A percentile compares a stretch with the other conserved stretches of the same genome.
phyloP scores from a whole-genome alignment of 2,888 invertebrate genomes.

The Dolichopus griseipennis region DNA sequence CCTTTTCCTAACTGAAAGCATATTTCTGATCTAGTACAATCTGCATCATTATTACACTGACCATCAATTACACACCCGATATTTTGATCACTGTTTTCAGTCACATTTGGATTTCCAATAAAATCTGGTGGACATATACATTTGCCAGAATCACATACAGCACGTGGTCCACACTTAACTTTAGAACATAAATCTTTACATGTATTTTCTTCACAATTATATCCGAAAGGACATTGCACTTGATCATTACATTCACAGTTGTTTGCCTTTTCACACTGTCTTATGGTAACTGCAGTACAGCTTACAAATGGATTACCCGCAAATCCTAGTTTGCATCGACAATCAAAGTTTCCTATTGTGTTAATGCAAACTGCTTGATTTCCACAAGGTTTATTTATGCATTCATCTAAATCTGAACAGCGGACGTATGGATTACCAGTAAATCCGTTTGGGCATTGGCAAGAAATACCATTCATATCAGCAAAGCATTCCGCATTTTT shows the following conservation, averaged over 20 bases:
- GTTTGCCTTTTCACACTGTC: slow-evolving; percentile 59
- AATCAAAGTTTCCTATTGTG: slow-evolving; percentile 79
- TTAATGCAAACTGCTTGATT: slow-evolving; percentile 84
- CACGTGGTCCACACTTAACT: slow-evolving; percentile 70
- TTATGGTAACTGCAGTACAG: slow-evolving; percentile 62
- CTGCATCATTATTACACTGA: slow-evolving; percentile 70
- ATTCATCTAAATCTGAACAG: slow-evolving; percentile 79
- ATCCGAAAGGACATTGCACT: slow-evolving; percentile 67
- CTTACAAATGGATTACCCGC: slow-evolving; percentile 81
- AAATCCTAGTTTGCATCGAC: slow-evolving; percentile 74
- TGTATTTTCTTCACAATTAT: slow-evolving; percentile 59
- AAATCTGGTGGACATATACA: slow-evolving; percentile 75
- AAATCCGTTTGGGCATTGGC: slow-evolving; percentile 73
- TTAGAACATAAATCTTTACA: slow-evolving; percentile 71
- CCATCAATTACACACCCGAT: slow-evolving; percentile 65
- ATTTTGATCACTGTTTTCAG: slow-evolving; percentile 44
- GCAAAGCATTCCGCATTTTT: slow-evolving; percentile 70
- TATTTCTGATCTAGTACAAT: slow-evolving; percentile 75
- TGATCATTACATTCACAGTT: slow-evolving; percentile 63
- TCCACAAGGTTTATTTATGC: slow-evolving; percentile 68
- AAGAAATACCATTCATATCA: slow-evolving; percentile 64
- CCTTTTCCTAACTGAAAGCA: slow-evolving; percentile 78
- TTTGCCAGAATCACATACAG: slow-evolving; percentile 68
- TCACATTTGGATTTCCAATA: slow-evolving; percentile 57
- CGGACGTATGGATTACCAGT: slow-evolving; percentile 79